Base-by-base conservation (phyloP, 37 sponge, comb jelly and placozoan genomes). In the Beroe ovata region DNA sequence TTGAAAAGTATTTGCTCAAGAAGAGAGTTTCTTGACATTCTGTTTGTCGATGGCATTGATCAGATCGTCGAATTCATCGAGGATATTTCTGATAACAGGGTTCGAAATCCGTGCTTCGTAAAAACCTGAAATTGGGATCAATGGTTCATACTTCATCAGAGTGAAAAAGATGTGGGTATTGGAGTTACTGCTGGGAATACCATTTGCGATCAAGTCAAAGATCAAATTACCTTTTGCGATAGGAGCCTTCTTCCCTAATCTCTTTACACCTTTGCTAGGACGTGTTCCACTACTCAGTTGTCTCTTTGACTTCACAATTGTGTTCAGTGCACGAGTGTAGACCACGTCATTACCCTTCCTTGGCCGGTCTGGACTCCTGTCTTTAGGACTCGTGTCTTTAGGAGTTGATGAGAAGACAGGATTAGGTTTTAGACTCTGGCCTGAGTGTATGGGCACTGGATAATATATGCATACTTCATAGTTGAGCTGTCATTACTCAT, bases 341-440 rank as follows among this genome's bases (percentile, higher is more conserved):
- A 38, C 38, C 20, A 38, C 29, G 37, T 4, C 38, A 4, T 71
- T 18, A 4, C 1, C 8, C n/a, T n/a, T n/a, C n/a, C n/a, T n/a
- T n/a, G n/a, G n/a, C n/a, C n/a, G n/a, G n/a, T n/a, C n/a, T n/a
- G n/a, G n/a, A n/a, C n/a, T n/a, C n/a, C n/a, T n/a, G n/a, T n/a
- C n/a, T n/a, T n/a, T n/a, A n/a, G n/a, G n/a, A n/a, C 36, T 66
- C 69, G 63, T 66, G 29, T 66, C 69, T 66, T 77, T 77, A 4
- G 84, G 84, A 8, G 84, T 77, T 18, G 84, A 77, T 18, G 84
- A 77, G 58, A 77, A 77, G 2, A 77, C 58, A n/a, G 54, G 84
- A 25, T 77, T 18, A 16, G 3, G 4, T 30, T 66, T 33, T 37
- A 66, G 35, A 66, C 26, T 18, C 26, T 18, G 63, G 21, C 26